Conservation (phyloP, 2,888 invertebrate genomes). For the Hydriomena furcata region DNA sequence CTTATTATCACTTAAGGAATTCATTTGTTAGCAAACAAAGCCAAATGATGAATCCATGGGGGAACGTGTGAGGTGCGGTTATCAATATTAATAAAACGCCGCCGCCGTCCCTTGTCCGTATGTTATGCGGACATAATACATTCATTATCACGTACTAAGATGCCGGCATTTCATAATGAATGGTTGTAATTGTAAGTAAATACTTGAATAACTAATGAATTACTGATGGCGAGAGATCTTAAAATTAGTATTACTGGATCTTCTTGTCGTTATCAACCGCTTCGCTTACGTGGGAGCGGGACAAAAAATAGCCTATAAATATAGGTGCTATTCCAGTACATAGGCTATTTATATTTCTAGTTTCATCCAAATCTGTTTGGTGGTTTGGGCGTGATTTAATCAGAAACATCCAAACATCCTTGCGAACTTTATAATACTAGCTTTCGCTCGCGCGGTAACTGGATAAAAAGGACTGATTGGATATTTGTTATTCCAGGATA, state of each 20-base stretch:
- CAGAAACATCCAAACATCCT: too few species aligned
- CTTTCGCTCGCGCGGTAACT: too few species aligned
- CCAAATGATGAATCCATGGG: constrained; percentile 21
- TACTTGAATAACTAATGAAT: constrained; percentile 9
- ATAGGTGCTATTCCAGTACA: too few species aligned
- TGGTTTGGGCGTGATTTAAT: too few species aligned
- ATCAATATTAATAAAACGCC: constrained; percentile 58
- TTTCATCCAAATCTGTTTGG: too few species aligned
- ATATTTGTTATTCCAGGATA: too few species aligned
- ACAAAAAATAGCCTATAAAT: too few species aligned
- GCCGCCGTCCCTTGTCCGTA: constrained; percentile 35
- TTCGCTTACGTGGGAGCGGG: too few species aligned
- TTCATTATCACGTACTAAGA: constrained; percentile 51
- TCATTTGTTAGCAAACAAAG: constrained; percentile 23
- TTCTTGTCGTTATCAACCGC: too few species aligned
- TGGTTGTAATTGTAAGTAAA: constrained; percentile 15
- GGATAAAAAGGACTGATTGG: too few species aligned
- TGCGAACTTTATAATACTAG: too few species aligned
- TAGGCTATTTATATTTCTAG: too few species aligned
- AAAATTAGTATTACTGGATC: neutral
- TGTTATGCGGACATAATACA: constrained; percentile 51
- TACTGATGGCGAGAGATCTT: constrained; percentile 1
- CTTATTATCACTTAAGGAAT: neutral
- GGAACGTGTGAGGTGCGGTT: constrained; percentile 34
- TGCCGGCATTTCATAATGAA: constrained; percentile 49